These are phyloP conservation scores for Ahaetulla prasina DNA, from an alignment of 2,113 vertebrate species.

Conservation along the genomic window DNA sequence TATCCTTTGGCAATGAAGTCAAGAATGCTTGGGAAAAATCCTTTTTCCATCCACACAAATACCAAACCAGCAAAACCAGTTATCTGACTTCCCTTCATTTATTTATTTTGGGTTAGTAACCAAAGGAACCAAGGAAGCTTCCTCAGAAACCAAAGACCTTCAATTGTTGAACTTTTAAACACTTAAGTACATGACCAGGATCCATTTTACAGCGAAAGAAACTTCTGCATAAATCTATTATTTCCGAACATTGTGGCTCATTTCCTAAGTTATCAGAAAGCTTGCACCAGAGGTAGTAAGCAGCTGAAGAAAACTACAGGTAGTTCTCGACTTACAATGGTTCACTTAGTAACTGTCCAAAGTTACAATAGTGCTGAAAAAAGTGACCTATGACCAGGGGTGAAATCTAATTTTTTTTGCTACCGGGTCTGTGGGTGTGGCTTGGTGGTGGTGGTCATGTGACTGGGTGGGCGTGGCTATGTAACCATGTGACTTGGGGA, in stretches of 20 bases:
- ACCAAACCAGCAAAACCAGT: background rate
- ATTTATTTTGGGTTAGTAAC: background rate
- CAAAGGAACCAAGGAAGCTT: background rate
- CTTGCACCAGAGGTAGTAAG: background rate
- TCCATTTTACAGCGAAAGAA: background rate
- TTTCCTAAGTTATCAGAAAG: background rate
- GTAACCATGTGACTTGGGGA: too few species aligned
- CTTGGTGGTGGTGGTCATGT: too few species aligned
- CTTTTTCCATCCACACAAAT: background rate
- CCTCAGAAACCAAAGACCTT: background rate
- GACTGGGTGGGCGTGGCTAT: too few species aligned
- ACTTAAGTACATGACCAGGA: fast-evolving
- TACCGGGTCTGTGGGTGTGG: too few species aligned
- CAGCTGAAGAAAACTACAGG: background rate
- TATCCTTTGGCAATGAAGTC: background rate
- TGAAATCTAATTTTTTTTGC: too few species aligned
- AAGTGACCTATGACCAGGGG: background rate
- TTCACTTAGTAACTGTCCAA: background rate
- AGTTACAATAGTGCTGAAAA: background rate
- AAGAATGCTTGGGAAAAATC: background rate
- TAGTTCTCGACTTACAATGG: background rate
- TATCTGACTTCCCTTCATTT: background rate
- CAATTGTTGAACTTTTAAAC: background rate
- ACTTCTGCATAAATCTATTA: fast-evolving
- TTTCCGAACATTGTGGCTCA: background rate